Percentiles rank a stretch among this genome's conserved stretches.
Conservation (phyloP, 2,797 vertebrate species). For the Chiloscyllium punctatum region DNA sequence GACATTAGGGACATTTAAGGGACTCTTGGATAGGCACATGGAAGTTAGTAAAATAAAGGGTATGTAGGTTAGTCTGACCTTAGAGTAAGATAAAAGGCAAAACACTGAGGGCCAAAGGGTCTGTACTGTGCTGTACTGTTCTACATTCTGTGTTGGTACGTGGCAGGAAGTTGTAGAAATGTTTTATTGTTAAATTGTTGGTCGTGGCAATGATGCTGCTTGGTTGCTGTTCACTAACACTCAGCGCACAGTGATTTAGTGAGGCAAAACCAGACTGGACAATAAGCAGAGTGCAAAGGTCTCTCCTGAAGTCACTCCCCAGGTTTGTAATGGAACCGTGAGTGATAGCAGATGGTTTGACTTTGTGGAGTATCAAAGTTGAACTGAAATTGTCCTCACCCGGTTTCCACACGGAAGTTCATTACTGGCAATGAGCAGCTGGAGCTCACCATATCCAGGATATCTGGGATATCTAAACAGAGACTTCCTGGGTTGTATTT, state of each 20-base stretch:
- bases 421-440: background rate
- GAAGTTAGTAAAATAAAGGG: no score
- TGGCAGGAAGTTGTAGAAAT: background rate
- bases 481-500: background rate
- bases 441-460: background rate
- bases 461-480: background rate
- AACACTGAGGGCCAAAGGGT: no score
- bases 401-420: no score
- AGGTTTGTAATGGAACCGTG: background rate
- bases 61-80: no score
- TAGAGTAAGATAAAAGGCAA: no score
- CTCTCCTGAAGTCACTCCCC: background rate
- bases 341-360: background rate
- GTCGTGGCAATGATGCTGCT: background rate
- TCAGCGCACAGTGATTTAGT: background rate
- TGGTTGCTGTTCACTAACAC: background rate
- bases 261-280: background rate
- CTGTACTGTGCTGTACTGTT: no score
- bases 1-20: no score
- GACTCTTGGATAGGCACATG: no score
- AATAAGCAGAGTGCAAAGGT: background rate
- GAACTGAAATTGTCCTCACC: background rate
- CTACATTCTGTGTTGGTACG: background rate
- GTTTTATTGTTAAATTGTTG: background rate
- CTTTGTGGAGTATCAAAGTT: background rate